These are phyloP conservation scores for human (Homo sapiens) DNA, from an alignment of 2,113 vertebrate species.

Conservation along the genomic window GRCh38 chr4:41520501-41521000, in stretches of 20 bases:
- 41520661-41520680: background rate
- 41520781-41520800: background rate
- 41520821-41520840: background rate
- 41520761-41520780: background rate
- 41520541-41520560: background rate
- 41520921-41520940: background rate
- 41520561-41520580: background rate
- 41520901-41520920: background rate
- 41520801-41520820: background rate
- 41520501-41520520: background rate
- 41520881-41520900: background rate
- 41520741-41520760: background rate
- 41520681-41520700: background rate
- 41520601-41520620: background rate
- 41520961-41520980: background rate
- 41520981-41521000: background rate
- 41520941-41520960: background rate
- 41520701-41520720: background rate
- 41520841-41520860: background rate
- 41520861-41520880: background rate
- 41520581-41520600: background rate
- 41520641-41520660: background rate
- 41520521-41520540: background rate
- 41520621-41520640: background rate
- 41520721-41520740: background rate